These are phyloP conservation scores for Cherax quadricarinatus DNA, from an alignment of 1,140 invertebrate genomes.

Conservation along the genomic window DNA sequence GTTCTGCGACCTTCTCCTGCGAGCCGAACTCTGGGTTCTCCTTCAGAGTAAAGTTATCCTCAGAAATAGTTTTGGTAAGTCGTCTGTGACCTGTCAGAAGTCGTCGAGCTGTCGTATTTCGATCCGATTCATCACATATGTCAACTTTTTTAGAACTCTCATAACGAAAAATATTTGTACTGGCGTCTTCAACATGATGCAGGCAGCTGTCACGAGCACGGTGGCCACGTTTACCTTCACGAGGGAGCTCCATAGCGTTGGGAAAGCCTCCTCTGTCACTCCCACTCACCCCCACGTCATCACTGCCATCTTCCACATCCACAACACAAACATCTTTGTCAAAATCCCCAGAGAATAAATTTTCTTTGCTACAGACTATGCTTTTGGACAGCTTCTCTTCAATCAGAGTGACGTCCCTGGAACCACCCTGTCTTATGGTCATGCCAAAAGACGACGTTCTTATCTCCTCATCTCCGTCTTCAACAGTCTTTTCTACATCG, in stretches of 20 bases:
- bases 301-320: not conserved
- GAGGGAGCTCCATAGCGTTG: too few relatives aligned
- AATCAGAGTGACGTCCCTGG: not conserved
- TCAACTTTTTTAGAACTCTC: too few relatives aligned
- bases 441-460: not conserved
- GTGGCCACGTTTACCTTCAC: too few relatives aligned
- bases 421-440: not conserved
- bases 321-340: not conserved
- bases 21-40: not conserved
- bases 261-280: too few relatives aligned
- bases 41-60: conserved; percentile 37
- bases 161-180: not conserved
- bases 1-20: not conserved
- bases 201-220: too few relatives aligned
- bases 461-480: not conserved
- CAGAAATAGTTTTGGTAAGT: conserved; percentile 60
- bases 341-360: not conserved
- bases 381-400: not conserved
- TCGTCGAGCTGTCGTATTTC: not conserved
- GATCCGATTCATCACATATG: not conserved
- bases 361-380: not conserved
- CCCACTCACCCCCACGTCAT: too few relatives aligned
- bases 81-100: conserved; percentile 32
- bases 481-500: not conserved
- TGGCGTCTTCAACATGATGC: not conserved